A percentile compares a stretch with the other conserved stretches of the same genome.
phyloP scores from a whole-genome alignment of 1,140 invertebrate genomes.

The Hylaeus anthracinus region DNA sequence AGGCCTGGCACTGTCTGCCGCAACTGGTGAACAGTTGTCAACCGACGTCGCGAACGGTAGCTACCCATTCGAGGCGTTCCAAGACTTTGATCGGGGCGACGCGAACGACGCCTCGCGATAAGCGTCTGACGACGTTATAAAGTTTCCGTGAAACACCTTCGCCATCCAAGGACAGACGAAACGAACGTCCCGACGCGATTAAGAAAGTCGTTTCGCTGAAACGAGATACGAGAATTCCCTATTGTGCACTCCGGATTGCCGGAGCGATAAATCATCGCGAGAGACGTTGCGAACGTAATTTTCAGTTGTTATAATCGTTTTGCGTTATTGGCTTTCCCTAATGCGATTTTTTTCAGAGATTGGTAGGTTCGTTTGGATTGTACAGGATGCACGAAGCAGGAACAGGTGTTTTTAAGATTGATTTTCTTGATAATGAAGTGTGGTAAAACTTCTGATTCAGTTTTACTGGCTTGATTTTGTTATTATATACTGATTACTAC shows the following conservation, averaged over 20 bases:
- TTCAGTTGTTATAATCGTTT: neutral
- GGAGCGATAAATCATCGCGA: neutral
- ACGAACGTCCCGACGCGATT: neutral
- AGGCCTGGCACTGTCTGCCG: neutral
- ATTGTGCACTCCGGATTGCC: neutral
- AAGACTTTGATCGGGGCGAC: neutral
- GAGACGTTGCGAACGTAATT: too few species aligned
- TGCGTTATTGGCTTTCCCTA: neutral
- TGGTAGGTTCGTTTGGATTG: too few species aligned
- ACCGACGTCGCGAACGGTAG: neutral
- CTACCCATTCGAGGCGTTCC: neutral
- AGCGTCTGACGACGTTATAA: neutral
- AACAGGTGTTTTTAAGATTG: too few species aligned
- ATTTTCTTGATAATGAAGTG: too few species aligned
- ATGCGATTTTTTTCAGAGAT: too few species aligned
- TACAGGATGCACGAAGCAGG: too few species aligned
- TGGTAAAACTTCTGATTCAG: too few species aligned
- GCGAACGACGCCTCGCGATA: neutral
- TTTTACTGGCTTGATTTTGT: too few species aligned
- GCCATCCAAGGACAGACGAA: neutral
- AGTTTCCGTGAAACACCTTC: slow-evolving; percentile 10
- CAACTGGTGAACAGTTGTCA: slow-evolving; percentile 9
- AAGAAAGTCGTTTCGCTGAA: neutral
- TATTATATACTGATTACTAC: too few species aligned
- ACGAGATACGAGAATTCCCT: neutral